A percentile compares a stretch with the other conserved stretches of the same genome.
Conservation (phyloP, 2,113 vertebrate species). For the Theropithecus gelada region DNA sequence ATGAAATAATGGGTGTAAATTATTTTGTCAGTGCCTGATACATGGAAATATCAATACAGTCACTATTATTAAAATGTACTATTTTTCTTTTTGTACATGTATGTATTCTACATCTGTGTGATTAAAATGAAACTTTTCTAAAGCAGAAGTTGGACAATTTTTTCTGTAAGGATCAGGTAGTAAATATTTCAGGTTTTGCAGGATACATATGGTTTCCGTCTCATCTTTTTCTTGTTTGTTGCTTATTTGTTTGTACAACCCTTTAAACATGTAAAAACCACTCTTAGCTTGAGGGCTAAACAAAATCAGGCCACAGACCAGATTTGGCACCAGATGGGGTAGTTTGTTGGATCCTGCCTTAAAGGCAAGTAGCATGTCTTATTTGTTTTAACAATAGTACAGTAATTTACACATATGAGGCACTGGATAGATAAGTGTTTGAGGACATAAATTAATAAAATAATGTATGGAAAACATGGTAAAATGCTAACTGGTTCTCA, state of each 20-base stretch:
- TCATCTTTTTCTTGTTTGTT: neutral
- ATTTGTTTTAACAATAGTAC: neutral
- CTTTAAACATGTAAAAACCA: slow-evolving; percentile 16
- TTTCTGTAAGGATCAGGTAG: neutral
- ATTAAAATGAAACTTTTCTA: slow-evolving; percentile 28
- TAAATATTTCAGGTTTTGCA: slow-evolving; percentile 18
- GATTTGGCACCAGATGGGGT: neutral
- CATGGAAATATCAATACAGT: neutral
- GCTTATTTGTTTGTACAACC: neutral
- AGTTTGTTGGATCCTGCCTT: neutral
- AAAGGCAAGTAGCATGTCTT: neutral
- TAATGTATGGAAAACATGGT: neutral
- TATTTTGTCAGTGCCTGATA: neutral
- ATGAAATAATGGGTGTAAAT: neutral
- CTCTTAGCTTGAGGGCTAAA: neutral
- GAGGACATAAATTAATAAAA: slow-evolving; percentile 12
- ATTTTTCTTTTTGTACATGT: neutral
- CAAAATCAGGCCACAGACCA: neutral
- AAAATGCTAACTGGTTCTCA: neutral
- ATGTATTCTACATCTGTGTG: neutral
- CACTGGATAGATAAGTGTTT: neutral
- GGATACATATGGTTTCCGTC: neutral
- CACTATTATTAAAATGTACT: neutral
- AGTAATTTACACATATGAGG: neutral
- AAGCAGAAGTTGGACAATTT: neutral